Evolutionary conservation across 2,888 invertebrate genomes (phyloP).

Genomic region (Thalpophila matura): DNA sequence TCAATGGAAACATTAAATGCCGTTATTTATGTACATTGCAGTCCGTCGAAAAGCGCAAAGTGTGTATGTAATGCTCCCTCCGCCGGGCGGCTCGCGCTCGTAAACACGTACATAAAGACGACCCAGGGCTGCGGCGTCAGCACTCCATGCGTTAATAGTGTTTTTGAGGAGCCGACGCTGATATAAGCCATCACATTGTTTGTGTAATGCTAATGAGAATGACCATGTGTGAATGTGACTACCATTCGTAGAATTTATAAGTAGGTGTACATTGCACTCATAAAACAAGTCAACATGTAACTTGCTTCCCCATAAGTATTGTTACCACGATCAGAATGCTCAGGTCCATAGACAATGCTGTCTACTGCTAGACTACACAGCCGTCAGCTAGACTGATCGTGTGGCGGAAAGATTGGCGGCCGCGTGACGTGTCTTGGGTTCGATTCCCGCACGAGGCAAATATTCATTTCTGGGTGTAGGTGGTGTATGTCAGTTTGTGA

Average conservation of each 20-base stretch:
- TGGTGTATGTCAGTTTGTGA: too few species aligned
- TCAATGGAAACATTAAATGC: not conserved
- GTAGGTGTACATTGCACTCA: conserved; percentile 47
- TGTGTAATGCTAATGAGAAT: not conserved
- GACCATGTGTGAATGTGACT: not conserved
- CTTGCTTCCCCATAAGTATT: too few species aligned
- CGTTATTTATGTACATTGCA: not conserved
- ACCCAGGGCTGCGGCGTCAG: not conserved
- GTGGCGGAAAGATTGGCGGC: too few species aligned
- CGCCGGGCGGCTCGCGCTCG: conserved; percentile 20
- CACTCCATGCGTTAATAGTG: conserved; percentile 1
- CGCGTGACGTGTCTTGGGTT: too few species aligned
- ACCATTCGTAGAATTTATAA: not conserved
- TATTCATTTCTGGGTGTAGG: too few species aligned
- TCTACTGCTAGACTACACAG: too few species aligned
- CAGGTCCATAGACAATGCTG: too few species aligned
- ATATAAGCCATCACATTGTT: not conserved
- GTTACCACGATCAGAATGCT: too few species aligned
- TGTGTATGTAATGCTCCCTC: too few species aligned
- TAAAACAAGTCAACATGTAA: too few species aligned
- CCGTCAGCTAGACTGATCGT: too few species aligned
- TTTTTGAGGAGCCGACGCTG: conserved; percentile 1
- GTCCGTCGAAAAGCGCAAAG: conserved; percentile 1
- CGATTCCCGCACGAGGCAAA: too few species aligned
- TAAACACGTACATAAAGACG: conserved; percentile 21